phyloP scores from a whole-genome alignment of 2,113 vertebrate species.

The Protobothrops mucrosquamatus region DNA sequence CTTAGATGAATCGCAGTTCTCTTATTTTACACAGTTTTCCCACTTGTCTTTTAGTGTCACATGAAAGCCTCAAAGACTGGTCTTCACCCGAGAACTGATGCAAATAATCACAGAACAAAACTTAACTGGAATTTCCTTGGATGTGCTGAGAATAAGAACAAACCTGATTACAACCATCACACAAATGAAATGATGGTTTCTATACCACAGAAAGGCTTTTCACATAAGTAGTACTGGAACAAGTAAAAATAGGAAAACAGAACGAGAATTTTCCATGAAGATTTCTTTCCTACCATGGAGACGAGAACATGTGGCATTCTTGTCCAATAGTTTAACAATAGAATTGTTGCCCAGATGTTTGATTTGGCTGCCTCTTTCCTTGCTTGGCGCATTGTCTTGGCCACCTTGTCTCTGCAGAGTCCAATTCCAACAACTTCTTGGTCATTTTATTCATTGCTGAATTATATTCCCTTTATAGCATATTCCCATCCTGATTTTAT shows the following conservation, averaged over 20 bases:
- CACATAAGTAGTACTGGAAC: not conserved
- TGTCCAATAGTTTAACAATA: not conserved
- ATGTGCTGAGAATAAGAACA: not conserved
- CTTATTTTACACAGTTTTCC: not conserved
- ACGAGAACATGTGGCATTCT: not conserved
- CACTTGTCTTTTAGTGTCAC: not conserved
- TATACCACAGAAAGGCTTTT: not conserved
- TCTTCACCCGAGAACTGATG: not conserved
- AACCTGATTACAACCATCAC: not conserved
- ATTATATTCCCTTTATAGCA: not conserved
- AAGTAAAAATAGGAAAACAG: not conserved
- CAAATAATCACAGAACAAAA: not conserved
- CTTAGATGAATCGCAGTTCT: not conserved
- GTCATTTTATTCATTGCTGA: conserved; percentile 67
- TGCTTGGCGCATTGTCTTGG: conserved; percentile 83
- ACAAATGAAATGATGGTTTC: not conserved
- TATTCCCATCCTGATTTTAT: not conserved
- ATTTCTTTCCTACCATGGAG: not conserved
- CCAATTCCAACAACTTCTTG: conserved; percentile 93
- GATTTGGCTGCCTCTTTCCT: conserved; percentile 82
- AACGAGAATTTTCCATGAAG: not conserved
- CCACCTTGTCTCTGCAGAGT: conserved; percentile 93
- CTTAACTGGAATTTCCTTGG: not conserved
- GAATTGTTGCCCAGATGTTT: not conserved
- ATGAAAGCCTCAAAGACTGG: not conserved